Evolutionary conservation across 2,797 vertebrate genomes (phyloP).

Genomic region (Hyperoplus immaculatus): DNA sequence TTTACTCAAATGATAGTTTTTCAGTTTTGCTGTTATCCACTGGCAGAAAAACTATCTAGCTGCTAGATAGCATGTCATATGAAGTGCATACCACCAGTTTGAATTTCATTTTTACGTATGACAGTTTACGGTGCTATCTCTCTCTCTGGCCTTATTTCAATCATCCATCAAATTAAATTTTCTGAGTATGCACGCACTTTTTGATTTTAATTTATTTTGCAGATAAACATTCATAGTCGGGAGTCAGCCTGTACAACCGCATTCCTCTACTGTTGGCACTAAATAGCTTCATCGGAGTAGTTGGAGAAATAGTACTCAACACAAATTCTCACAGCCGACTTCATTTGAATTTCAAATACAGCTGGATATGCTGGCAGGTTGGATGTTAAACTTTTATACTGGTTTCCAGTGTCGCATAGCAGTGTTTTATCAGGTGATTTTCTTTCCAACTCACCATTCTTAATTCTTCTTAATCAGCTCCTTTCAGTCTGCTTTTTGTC

Average conservation of each 20-base stretch:
- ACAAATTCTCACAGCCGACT: slow-evolving; percentile 53
- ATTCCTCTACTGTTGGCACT: slow-evolving; percentile 55
- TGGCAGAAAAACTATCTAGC: slow-evolving; percentile 14
- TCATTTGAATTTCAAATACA: slow-evolving; percentile 60
- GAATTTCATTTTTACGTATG: slow-evolving; percentile 50
- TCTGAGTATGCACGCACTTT: slow-evolving; percentile 40
- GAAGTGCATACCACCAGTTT: slow-evolving; percentile 48
- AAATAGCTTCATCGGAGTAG: slow-evolving; percentile 47
- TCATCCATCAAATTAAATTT: slow-evolving; percentile 38
- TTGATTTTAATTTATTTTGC: slow-evolving; percentile 51
- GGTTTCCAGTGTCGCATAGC: slow-evolving; percentile 24
- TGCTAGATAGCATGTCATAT: slow-evolving; percentile 26
- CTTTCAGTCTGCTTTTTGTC: slow-evolving; percentile 26
- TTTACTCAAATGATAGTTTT: slow-evolving; percentile 45
- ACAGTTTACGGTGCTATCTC: slow-evolving; percentile 17
- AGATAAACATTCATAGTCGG: slow-evolving; percentile 52
- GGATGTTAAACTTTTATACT: slow-evolving; percentile 25
- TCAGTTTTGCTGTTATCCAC: slow-evolving; percentile 36
- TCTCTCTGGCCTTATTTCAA: slow-evolving; percentile 26
- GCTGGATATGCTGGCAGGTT: slow-evolving; percentile 62
- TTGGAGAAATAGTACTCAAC: slow-evolving; percentile 56
- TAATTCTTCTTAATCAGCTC: slow-evolving; percentile 20
- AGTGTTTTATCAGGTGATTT: slow-evolving; percentile 20
- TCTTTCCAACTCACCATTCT: slow-evolving; percentile 22
- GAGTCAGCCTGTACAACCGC: slow-evolving; percentile 45